Base-by-base conservation (phyloP, 2,888 invertebrate genomes). In the Micoletzkya japonica region DNA sequence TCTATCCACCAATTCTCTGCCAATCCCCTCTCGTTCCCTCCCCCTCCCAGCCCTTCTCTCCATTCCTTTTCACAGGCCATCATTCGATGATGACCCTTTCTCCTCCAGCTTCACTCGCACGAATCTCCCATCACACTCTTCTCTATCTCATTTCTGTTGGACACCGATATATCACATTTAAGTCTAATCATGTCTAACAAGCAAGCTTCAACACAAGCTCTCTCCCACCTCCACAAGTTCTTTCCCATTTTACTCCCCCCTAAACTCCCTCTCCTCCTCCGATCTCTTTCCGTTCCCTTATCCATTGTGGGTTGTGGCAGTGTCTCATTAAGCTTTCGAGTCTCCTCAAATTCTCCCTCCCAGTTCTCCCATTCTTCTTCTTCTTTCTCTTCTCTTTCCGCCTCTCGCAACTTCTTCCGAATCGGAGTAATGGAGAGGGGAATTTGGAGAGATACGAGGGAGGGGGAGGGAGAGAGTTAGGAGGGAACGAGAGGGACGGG, bases 391-490 rank as follows among this genome's bases (percentile, higher is more conserved):
- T 57, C 57, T 56, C 39, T 34, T 34, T 67, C 36, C 37, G 32
- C 36, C 44, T 37, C 24, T 58, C 24, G 52, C 36, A 52, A 1
- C 34, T 37, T 64, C 56, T 60, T 61, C 36, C 71, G 49, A 28
- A 54, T 71, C 24, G 28, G 7, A 26, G 30, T 26, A 56, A 68
- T 71, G 17, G 60, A 20, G 20, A 49, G 28, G 4, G 28, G 14
- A 49, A 30, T 28, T 24, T 28, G 44, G 54, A 34, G 32, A 36
- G 30, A 34, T 37, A 37, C 2, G 7, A 34, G 34, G 36, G 2
- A 24, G 24, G 34, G 54, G 26, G 44, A 39, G 58, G 10, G 4
- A 57, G 36, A 56, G 36, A 20, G 56, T 32, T 57, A 96, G 96
- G 74, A 92, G 28, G 63, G 44, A n/a, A 28, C 28, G 52, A 30